phyloP scores from a whole-genome alignment of 2,797 vertebrate species.

The Acomys russatus region DNA sequence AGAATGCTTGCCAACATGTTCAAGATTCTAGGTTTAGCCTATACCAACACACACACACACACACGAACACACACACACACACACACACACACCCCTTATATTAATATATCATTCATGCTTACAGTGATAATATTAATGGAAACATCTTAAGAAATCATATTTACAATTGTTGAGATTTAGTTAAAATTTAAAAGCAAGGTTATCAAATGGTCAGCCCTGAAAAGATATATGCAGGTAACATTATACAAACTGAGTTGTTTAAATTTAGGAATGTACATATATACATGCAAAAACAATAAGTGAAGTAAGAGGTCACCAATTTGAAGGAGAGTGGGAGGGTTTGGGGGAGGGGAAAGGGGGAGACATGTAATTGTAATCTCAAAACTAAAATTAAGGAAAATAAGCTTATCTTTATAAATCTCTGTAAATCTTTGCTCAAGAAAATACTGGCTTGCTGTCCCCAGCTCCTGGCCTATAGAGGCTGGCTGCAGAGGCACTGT shows the following conservation, averaged over 20 bases:
- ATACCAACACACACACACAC: neutral
- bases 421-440: neutral
- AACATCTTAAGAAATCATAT: neutral
- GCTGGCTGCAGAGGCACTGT: too few species aligned
- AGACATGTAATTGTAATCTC: neutral
- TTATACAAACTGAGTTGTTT: neutral
- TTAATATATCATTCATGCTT: neutral
- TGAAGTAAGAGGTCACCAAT: neutral
- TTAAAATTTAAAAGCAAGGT: neutral
- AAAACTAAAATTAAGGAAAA: neutral
- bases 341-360: neutral
- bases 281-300: neutral
- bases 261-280: neutral
- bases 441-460: neutral
- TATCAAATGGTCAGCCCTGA: neutral
- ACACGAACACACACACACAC: neutral
- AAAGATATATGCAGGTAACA: neutral
- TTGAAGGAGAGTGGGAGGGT: neutral
- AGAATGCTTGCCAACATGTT: neutral
- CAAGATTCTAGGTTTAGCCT: neutral
- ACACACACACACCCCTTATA: neutral
- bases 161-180: conserved; percentile 29
- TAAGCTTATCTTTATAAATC: neutral
- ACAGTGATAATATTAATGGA: neutral
- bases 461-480: too few species aligned